Conservation (phyloP, 2,888 invertebrate species). For the Syrphus vitripennis region DNA sequence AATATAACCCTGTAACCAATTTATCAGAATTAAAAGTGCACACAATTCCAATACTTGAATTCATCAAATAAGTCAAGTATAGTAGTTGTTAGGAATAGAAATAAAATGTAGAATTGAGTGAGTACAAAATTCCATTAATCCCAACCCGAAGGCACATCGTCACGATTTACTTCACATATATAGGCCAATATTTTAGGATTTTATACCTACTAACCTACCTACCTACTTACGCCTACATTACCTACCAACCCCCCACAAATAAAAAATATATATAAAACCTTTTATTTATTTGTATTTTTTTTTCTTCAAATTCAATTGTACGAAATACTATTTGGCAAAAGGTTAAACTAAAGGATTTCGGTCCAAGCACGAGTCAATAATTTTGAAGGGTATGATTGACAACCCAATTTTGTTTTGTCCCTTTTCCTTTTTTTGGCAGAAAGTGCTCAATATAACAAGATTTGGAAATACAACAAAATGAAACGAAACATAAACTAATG, state of each 20-base stretch:
- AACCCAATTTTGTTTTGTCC: conserved; percentile 1
- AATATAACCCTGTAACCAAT: neutral
- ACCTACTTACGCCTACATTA: neutral
- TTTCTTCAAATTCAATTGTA: conserved; percentile 40
- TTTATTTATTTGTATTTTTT: no score
- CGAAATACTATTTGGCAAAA: conserved; percentile 34
- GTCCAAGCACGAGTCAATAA: conserved; percentile 35
- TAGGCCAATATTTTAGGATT: conserved; percentile 37
- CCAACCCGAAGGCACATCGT: conserved; percentile 21
- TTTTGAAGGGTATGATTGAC: conserved; percentile 31
- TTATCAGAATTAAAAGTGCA: conserved; percentile 20
- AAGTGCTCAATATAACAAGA: conserved; percentile 28
- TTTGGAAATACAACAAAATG: conserved; percentile 23
- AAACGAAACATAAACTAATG: conserved; percentile 55
- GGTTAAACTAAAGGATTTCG: conserved; percentile 49
- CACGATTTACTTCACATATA: conserved; percentile 45
- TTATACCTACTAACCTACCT: neutral
- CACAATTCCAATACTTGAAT: conserved; percentile 16
- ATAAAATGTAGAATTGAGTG: conserved; percentile 20
- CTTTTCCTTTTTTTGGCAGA: neutral
- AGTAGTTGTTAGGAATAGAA: neutral
- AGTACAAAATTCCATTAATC: conserved; percentile 45
- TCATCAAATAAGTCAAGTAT: neutral
- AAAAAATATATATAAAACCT: conserved; percentile 13
- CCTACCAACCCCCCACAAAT: no score